Base-by-base conservation (phyloP, 2,113 vertebrate genomes). In the Oxyruncus cristatus region DNA sequence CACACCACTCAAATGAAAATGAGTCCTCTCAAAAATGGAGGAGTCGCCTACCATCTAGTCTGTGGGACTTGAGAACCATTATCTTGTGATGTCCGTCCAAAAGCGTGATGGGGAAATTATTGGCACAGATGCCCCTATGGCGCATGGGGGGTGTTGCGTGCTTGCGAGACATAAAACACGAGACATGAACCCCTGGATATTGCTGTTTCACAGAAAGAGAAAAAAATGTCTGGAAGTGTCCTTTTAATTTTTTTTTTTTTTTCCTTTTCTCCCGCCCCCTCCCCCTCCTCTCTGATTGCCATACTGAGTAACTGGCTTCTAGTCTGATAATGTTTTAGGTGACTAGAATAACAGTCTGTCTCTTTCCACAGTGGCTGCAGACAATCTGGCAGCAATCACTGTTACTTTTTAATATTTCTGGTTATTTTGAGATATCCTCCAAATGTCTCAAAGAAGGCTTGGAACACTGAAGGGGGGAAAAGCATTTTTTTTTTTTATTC, bases 341-440 rank as follows among this genome's bases (percentile, higher is more conserved):
- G 95, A 96, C 95, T 96, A 93, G 96, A 97, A 96, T 97, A 97
- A 96, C 92, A 97, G 94, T 96, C 95, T 97, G 95, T 97, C 95
- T 97, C 95, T 94, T 96, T 95, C 92, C 65, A 24, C 93, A 90
- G 92, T 97, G 96, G 96, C 96, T 97, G 78, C 88, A 97, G 95
- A 94, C 95, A 97, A 97, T 97, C 95, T 96, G 96, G 96, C 95
- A 95, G 96, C 95, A 94, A 93, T 96, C 93, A 93, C 95, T 96
- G 96, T 88, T 96, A 96, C 96, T 93, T 96, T 96, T 97, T 96
- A 97, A 97, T 97, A 96, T 96, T 97, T 96, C 93, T 95, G 58
- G 95, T 97, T 96, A 96, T 97, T 97, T 96, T 97, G 96, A 97
- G 96, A 97, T 92, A 95, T 94, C 90, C 93, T 97, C 95, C 95